Conservation (phyloP, 2,113 vertebrate genomes). For the Hemibagrus wyckioides region DNA sequence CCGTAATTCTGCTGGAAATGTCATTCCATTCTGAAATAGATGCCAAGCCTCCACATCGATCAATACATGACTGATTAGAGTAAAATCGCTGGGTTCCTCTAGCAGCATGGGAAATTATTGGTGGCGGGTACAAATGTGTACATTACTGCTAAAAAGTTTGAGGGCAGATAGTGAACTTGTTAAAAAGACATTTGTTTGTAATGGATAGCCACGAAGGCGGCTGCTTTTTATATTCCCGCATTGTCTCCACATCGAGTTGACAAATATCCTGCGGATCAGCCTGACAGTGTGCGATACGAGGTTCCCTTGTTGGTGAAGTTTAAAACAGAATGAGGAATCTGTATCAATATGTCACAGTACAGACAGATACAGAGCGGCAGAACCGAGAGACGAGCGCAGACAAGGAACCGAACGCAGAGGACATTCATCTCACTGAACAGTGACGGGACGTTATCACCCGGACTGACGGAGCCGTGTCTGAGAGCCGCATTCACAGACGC, state of each 20-base stretch:
- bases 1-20: conserved; percentile 36
- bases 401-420: conserved; percentile 29
- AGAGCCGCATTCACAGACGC: background rate
- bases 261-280: conserved; percentile 24
- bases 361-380: conserved; percentile 44
- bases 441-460: conserved; percentile 66
- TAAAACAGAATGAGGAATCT: conserved; percentile 31
- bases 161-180: background rate
- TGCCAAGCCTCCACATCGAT: background rate
- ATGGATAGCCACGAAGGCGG: conserved; percentile 4
- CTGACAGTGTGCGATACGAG: conserved; percentile 35
- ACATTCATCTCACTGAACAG: conserved; percentile 52
- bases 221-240: conserved; percentile 4
- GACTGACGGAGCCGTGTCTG: conserved; percentile 55
- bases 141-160: conserved; percentile 15
- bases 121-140: background rate
- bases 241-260: conserved; percentile 18
- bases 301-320: conserved; percentile 23
- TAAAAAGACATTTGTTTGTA: conserved; percentile 13
- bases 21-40: conserved; percentile 30
- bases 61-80: conserved; percentile 17
- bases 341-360: conserved; percentile 53
- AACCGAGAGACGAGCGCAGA: conserved; percentile 31
- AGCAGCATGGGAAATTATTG: conserved; percentile 10
- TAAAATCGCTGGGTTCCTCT: background rate